Evolutionary conservation across 2,113 vertebrate species (phyloP).

Genomic region (Plecturocebus donacophilus): DNA sequence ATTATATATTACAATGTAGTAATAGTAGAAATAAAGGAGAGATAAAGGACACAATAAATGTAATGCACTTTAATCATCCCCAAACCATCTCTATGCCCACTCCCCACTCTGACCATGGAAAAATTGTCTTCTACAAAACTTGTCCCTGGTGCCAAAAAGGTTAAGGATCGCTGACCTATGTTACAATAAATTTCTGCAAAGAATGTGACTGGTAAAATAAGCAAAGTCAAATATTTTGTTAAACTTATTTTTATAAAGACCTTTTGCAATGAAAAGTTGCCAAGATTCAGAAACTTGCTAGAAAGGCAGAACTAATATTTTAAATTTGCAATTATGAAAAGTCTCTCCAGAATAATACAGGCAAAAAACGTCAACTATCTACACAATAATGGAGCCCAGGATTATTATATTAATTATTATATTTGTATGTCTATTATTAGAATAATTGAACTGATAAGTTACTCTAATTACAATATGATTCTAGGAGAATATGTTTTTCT

Average conservation of each 20-base stretch:
- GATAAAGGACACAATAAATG: no score
- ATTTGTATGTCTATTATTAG: not conserved
- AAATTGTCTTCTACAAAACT: no score
- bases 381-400: not conserved
- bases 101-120: no score
- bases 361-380: not conserved
- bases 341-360: not conserved
- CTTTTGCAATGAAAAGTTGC: not conserved
- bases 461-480: not conserved
- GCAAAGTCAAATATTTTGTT: slow-evolving; percentile 29
- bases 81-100: no score
- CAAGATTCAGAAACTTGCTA: slow-evolving; percentile 48
- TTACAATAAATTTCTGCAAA: slow-evolving; percentile 46
- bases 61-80: no score
- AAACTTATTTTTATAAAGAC: not conserved
- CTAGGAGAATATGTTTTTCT: not conserved
- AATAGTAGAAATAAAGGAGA: no score
- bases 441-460: not conserved
- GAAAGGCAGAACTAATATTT: not conserved
- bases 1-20: no score
- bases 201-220: slow-evolving; percentile 26
- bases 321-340: not conserved
- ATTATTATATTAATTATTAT: not conserved
- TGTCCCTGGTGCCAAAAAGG: no score
- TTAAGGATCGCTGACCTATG: not conserved